Evolutionary conservation across 2,113 vertebrate species (phyloP).

Genomic region (Mobula birostris): DNA sequence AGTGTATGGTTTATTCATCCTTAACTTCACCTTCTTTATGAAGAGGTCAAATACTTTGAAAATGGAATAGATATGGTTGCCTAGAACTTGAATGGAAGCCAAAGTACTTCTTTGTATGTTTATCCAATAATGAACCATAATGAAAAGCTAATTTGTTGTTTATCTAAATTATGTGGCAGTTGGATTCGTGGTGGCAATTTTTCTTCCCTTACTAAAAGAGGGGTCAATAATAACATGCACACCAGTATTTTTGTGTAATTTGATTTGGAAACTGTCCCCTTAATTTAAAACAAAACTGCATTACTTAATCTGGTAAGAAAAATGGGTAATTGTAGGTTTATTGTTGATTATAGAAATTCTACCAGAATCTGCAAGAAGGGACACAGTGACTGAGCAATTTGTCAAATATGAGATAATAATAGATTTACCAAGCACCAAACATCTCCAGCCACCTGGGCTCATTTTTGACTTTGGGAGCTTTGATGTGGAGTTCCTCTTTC

Average conservation of each 20-base stretch:
- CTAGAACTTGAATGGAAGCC: neutral
- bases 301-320: neutral
- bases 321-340: neutral
- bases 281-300: neutral
- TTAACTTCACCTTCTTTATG: neutral
- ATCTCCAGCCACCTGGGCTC: no score
- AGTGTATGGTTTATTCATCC: neutral
- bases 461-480: no score
- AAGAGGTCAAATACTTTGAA: neutral
- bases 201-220: neutral
- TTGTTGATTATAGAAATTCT: neutral
- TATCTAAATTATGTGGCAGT: neutral
- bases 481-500: no score
- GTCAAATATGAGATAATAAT: neutral
- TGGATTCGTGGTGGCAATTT: neutral
- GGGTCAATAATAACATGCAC: neutral
- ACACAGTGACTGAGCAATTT: neutral
- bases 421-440: neutral
- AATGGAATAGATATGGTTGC: neutral
- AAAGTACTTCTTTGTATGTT: neutral
- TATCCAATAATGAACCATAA: neutral
- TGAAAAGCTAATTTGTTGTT: neutral
- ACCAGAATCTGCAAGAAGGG: no score
- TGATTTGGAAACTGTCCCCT: neutral
- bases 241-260: neutral